Conservation (phyloP, 2,797 vertebrate species). For the Cyprinodon diabolis region DNA sequence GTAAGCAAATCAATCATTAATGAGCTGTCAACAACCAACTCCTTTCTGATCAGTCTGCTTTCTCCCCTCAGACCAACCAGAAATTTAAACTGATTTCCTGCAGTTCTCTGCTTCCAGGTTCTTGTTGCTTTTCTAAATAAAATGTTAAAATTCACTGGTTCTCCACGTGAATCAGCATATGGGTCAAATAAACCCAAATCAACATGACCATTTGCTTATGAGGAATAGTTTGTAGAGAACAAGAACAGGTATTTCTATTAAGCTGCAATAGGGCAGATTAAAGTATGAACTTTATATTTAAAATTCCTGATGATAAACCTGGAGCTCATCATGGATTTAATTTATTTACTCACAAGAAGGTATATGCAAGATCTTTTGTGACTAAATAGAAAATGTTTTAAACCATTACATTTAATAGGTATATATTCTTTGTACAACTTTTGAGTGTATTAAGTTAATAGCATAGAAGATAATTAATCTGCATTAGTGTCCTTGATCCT, state of each 20-base stretch:
- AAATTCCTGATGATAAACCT: not conserved
- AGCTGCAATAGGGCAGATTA: not conserved
- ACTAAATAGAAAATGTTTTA: not conserved
- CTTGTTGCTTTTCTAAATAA: no score
- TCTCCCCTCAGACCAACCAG: no score
- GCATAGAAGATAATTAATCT: conserved; percentile 24
- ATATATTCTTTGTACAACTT: not conserved
- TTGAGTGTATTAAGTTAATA: conserved; percentile 15
- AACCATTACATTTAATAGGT: no score
- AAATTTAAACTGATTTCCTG: no score
- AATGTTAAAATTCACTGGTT: no score
- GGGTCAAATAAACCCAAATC: no score
- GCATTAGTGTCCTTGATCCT: conserved; percentile 17
- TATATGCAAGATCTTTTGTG: not conserved
- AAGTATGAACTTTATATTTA: not conserved
- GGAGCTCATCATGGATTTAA: not conserved
- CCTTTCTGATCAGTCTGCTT: no score
- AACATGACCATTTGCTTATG: not conserved
- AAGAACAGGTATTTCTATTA: conserved; percentile 5
- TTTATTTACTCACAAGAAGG: no score
- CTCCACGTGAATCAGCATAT: no score
- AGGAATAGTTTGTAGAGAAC: not conserved
- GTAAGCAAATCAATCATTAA: no score
- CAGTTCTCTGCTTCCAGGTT: no score
- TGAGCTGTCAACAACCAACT: no score